These are phyloP conservation scores for Gallinago nigripennis DNA, from an alignment of 2,797 vertebrate species.

Conservation along the genomic window DNA sequence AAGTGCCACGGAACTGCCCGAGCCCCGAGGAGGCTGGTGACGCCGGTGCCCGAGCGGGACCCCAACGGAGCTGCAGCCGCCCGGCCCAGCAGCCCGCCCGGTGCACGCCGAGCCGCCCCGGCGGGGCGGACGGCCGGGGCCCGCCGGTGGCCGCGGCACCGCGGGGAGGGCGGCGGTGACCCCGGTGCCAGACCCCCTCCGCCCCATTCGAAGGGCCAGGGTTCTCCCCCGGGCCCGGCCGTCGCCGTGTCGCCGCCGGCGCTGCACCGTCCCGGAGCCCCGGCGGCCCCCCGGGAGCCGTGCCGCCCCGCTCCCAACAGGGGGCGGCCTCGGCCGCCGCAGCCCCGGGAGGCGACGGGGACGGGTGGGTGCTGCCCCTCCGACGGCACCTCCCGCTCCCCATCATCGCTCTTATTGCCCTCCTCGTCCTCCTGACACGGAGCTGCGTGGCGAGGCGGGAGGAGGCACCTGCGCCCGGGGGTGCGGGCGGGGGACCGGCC, in stretches of 20 bases:
- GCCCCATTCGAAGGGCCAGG: not conserved
- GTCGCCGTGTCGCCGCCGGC: too few relatives aligned
- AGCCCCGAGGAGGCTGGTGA: not conserved
- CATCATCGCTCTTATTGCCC: not conserved
- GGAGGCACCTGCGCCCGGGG: slow-evolving; percentile 23
- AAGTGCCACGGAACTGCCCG: not conserved
- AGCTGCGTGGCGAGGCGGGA: not conserved
- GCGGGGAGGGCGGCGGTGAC: not conserved
- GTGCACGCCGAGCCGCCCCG: not conserved
- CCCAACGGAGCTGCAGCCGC: not conserved
- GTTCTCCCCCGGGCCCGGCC: not conserved
- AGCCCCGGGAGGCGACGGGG: not conserved
- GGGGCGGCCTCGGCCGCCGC: slow-evolving; percentile 49
- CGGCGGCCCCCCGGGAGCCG: not conserved
- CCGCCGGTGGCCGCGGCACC: not conserved
- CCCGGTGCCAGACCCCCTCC: not conserved
- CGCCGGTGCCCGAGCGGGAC: not conserved
- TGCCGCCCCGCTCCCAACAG: slow-evolving; percentile 40
- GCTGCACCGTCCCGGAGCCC: not conserved
- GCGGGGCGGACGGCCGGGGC: not conserved
- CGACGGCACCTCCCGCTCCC: not conserved
- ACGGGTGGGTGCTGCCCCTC: not conserved
- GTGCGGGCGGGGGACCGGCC: not conserved
- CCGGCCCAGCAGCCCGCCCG: not conserved
- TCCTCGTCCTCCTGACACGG: not conserved